A percentile compares a stretch with the other conserved stretches of the same genome.
Evolutionary conservation across 1,140 invertebrate genomes (phyloP).

Genomic region (Solenopsis fugax): DNA sequence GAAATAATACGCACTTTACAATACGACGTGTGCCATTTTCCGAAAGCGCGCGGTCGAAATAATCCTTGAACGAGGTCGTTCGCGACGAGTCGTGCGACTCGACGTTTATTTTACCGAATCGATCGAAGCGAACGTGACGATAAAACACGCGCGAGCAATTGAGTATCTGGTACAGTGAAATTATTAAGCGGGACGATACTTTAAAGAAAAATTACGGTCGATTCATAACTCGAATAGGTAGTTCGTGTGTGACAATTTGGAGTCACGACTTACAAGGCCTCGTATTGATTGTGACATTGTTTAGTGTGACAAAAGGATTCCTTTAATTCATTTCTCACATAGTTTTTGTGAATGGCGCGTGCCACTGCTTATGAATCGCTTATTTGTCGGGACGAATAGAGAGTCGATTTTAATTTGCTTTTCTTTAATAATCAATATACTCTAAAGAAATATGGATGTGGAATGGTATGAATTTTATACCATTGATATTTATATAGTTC

Average conservation of each 20-base stretch:
- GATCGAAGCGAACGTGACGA: neutral
- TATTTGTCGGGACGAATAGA: neutral
- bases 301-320: neutral
- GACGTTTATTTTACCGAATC: neutral
- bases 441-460: no score
- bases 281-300: neutral
- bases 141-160: neutral
- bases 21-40: neutral
- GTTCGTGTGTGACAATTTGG: neutral
- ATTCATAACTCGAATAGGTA: neutral
- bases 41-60: neutral
- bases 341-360: neutral
- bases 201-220: neutral
- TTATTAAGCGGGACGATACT: neutral
- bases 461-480: no score
- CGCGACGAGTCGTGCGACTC: neutral
- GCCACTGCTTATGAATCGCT: neutral
- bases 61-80: neutral
- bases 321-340: neutral
- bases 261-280: neutral
- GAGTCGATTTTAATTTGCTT: neutral
- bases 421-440: neutral
- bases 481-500: no score
- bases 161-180: neutral
- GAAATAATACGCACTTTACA: neutral